phyloP scores from a whole-genome alignment of 2,797 vertebrate genomes.

The Ciconia nigra region DNA sequence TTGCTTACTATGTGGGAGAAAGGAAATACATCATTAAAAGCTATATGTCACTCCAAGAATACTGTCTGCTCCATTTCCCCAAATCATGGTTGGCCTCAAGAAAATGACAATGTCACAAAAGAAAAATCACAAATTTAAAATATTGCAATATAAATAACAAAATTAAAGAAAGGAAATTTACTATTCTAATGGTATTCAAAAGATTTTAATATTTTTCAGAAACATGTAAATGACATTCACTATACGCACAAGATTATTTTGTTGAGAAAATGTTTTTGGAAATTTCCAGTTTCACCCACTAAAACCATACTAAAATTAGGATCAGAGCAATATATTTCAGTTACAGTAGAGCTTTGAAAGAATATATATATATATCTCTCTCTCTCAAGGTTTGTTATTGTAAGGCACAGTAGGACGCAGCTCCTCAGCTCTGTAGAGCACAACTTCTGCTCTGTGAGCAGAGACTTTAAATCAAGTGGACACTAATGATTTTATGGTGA shows the following conservation, averaged over 20 bases:
- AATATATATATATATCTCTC: not conserved
- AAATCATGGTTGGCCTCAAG: accelerated
- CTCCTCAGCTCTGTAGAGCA: not conserved
- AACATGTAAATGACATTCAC: not conserved
- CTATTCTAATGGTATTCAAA: not conserved
- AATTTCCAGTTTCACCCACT: not conserved
- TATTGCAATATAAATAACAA: not conserved
- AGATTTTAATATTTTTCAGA: not conserved
- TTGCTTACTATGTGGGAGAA: not conserved
- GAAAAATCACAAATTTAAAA: not conserved
- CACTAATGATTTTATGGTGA: not conserved
- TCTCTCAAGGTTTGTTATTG: not conserved
- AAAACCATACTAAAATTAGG: not conserved
- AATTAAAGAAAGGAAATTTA: not conserved
- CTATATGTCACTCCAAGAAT: not conserved
- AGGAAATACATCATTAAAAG: not conserved
- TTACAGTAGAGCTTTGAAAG: not conserved
- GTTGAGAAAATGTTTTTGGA: not conserved
- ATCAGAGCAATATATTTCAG: not conserved
- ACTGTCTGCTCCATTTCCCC: not conserved
- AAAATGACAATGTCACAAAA: not conserved
- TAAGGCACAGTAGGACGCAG: not conserved
- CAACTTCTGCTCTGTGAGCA: not conserved
- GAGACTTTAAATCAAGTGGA: not conserved
- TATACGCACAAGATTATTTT: not conserved